A percentile compares a stretch with the other conserved stretches of the same genome.
Conservation (phyloP, 1,140 invertebrate species). For the Listronotus bonariensis region DNA sequence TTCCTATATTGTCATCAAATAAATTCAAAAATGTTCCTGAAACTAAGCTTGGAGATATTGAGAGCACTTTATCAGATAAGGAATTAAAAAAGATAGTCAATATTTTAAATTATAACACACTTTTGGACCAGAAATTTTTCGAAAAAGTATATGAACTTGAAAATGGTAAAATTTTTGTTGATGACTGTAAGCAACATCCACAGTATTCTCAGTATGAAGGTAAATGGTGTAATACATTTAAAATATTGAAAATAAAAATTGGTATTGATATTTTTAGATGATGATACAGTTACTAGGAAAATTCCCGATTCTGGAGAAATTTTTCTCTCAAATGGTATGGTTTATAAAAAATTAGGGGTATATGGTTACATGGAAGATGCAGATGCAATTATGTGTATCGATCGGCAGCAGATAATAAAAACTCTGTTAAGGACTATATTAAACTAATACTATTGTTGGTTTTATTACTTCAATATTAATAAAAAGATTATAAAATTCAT, state of each 20-base stretch:
- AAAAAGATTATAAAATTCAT: too few relatives aligned
- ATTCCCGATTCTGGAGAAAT: neutral
- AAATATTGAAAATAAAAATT: neutral
- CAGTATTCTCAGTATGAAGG: slow-evolving; percentile 16
- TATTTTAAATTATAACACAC: slow-evolving; percentile 3
- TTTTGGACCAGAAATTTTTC: neutral
- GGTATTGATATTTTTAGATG: slow-evolving; percentile 13
- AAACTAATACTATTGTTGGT: neutral
- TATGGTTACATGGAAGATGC: slow-evolving; percentile 29
- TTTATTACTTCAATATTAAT: too few relatives aligned
- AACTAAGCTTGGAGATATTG: neutral
- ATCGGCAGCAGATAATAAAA: neutral
- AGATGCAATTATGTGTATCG: slow-evolving; percentile 25
- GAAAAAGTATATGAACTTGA: slow-evolving; percentile 14
- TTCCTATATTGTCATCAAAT: too few relatives aligned
- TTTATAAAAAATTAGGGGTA: slow-evolving; percentile 19
- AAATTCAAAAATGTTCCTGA: too few relatives aligned
- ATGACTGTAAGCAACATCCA: slow-evolving; percentile 18
- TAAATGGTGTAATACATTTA: neutral
- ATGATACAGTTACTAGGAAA: neutral
- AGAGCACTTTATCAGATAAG: neutral
- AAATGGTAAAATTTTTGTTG: slow-evolving; percentile 15
- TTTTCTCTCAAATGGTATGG: slow-evolving; percentile 16
- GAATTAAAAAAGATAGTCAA: neutral
- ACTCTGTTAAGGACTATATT: neutral